Evolutionary conservation across 1,140 invertebrate species (phyloP), one percentile per base, ranked within the genome.

Genomic region (Cyrtorhinus lividipennis): DNA sequence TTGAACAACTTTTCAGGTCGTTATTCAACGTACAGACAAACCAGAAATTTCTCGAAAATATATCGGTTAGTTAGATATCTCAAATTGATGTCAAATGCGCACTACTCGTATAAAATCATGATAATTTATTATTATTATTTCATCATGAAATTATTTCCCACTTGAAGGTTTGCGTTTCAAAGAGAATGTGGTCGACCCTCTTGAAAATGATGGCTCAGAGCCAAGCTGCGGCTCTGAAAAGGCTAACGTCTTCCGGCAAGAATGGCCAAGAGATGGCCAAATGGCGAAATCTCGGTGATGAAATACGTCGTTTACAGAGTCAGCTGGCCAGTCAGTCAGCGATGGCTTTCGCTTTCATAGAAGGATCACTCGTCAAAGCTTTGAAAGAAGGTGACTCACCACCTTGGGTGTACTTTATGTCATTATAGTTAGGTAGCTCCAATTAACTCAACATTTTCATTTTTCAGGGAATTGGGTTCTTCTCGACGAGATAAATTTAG

Each of bases 401-500:
- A n/a, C n/a, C n/a, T 18, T 63, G 61, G 15, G 27, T 48, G 18
- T 48, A 48, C 3, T 2, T 20, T 48, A 2, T 48, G 18, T 3
- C 18, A 48, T 2, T 20, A 2, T 48, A n/a, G n/a, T n/a, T n/a
- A n/a, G n/a, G n/a, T n/a, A n/a, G n/a, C n/a, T n/a, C n/a, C n/a
- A n/a, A n/a, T 38, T 5, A 38, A 8, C 30, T 38, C 30, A 18
- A 57, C 5, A 20, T 56, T 56, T 56, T 15, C 3, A 22, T 23
- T 23, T 57, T 57, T 57, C 59, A 73, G 78, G 91, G 0, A 79
- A 95, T 68, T 98, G 95, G 95, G 87, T 99, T 27, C 74, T 99
- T 20, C 72, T 99, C 26, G 95, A 98, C 74, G 95, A 99, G 80
- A 98, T 99, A 24, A 99, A 99, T 78, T 80, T 99, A 63, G 95